Evolutionary conservation across 2,797 vertebrate species (phyloP).

Genomic region (Sitta carolinensis): DNA sequence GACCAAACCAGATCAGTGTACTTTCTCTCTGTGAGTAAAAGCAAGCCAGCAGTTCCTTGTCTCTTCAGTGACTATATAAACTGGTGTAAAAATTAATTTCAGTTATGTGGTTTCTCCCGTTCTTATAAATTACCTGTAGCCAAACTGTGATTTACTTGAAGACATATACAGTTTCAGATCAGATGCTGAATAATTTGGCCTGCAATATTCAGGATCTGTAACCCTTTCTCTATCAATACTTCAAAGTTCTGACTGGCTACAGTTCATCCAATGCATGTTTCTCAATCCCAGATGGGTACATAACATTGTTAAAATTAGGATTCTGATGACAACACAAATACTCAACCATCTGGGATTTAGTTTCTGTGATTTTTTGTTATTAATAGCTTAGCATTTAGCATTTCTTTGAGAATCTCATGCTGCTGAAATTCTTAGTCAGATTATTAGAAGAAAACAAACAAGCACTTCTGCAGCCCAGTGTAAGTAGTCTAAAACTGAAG

Average conservation of each 20-base stretch:
- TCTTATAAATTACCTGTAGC: neutral
- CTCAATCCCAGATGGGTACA: neutral
- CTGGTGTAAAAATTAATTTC: neutral
- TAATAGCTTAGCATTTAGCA: slow-evolving; percentile 38
- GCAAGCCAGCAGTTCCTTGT: neutral
- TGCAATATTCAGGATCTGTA: neutral
- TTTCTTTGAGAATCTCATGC: slow-evolving; percentile 9
- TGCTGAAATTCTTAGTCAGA: slow-evolving; percentile 10
- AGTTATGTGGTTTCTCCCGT: neutral
- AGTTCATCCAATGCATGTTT: neutral
- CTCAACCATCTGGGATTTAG: slow-evolving; percentile 1
- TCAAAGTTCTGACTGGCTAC: neutral
- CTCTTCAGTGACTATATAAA: neutral
- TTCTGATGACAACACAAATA: slow-evolving; percentile 17
- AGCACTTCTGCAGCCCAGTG: neutral
- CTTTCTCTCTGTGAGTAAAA: neutral
- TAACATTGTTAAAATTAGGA: slow-evolving; percentile 24
- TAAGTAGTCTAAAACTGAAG: neutral
- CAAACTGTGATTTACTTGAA: neutral
- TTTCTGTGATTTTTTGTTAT: slow-evolving; percentile 37
- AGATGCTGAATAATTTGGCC: neutral
- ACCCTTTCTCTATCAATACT: neutral
- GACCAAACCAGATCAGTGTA: neutral
- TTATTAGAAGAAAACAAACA: slow-evolving; percentile 35
- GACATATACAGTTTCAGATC: neutral